A percentile compares a stretch with the other conserved stretches of the same genome.
These are phyloP conservation scores for Hyalella azteca DNA, from an alignment of 2,888 invertebrate genomes.

Conservation along the genomic window DNA sequence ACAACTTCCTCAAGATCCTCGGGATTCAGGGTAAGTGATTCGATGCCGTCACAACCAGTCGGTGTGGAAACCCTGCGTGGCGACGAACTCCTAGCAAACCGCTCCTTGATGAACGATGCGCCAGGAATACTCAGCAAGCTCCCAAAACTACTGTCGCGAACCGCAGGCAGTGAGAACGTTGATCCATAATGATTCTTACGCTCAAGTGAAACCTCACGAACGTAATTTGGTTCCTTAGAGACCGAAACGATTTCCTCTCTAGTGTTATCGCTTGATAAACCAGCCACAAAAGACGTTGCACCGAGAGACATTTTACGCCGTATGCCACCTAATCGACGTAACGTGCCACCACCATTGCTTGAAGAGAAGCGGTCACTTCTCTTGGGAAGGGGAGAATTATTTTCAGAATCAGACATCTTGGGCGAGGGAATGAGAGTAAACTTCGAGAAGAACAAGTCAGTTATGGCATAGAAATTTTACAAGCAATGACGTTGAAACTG, in stretches of 20 bases:
- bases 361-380: not conserved
- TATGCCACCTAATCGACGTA: not conserved
- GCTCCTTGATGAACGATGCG: not conserved
- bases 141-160: not conserved
- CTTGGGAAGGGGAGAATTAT: not conserved
- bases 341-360: not conserved
- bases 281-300: not conserved
- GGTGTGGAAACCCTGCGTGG: not conserved
- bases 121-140: not conserved
- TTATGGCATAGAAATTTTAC: too few species aligned
- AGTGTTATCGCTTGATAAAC: not conserved
- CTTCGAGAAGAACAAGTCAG: too few species aligned
- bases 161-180: not conserved
- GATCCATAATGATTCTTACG: not conserved
- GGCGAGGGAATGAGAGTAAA: too few species aligned
- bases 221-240: not conserved
- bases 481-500: too few species aligned
- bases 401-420: not conserved
- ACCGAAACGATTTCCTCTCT: not conserved
- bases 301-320: constrained; percentile 18
- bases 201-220: constrained; percentile 8
- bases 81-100: not conserved
- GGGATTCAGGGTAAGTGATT: not conserved
- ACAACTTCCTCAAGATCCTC: not conserved
- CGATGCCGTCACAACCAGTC: not conserved